phyloP scores from a whole-genome alignment of 2,888 invertebrate species.

The Rhodophaea formosa region DNA sequence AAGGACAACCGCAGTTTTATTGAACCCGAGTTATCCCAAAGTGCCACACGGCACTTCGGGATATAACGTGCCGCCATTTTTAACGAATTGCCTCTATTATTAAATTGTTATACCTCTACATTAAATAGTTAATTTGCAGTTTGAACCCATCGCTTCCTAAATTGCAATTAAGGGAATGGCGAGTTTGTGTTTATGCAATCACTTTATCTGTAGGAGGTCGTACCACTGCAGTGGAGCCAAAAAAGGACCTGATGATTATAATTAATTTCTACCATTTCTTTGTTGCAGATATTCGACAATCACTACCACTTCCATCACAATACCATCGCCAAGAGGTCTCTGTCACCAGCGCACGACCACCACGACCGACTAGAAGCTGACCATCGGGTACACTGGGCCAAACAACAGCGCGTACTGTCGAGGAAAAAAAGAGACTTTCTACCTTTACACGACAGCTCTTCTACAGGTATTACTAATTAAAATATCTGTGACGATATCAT shows the following conservation, averaged over 20 bases:
- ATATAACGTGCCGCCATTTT: slow-evolving; percentile 27
- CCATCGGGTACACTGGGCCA: slow-evolving; percentile 89
- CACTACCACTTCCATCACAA: slow-evolving; percentile 93
- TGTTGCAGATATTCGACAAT: slow-evolving; percentile 90
- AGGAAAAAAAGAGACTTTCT: slow-evolving; percentile 91
- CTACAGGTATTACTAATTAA: slow-evolving; percentile 49
- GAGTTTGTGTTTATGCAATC: not conserved
- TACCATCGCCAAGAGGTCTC: slow-evolving; percentile 88
- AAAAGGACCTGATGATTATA: too few relatives aligned
- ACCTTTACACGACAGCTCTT: slow-evolving; percentile 49
- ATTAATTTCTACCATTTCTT: slow-evolving; percentile 20
- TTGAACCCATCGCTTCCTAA: not conserved
- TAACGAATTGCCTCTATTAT: slow-evolving; percentile 42
- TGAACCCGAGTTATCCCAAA: too few relatives aligned
- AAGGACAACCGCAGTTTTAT: slow-evolving; percentile 35
- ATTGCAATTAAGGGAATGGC: not conserved
- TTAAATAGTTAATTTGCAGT: slow-evolving; percentile 6
- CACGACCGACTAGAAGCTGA: slow-evolving; percentile 87
- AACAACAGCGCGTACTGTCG: slow-evolving; percentile 89
- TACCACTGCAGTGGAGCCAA: too few relatives aligned
- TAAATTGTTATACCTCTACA: slow-evolving; percentile 33
- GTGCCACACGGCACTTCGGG: slow-evolving; percentile 29
- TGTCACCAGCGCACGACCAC: slow-evolving; percentile 85
- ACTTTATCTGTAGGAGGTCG: not conserved
- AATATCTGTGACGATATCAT: too few relatives aligned